These are phyloP conservation scores for Diorhabda carinulata DNA, from an alignment of 1,140 invertebrate species.

Conservation along the genomic window DNA sequence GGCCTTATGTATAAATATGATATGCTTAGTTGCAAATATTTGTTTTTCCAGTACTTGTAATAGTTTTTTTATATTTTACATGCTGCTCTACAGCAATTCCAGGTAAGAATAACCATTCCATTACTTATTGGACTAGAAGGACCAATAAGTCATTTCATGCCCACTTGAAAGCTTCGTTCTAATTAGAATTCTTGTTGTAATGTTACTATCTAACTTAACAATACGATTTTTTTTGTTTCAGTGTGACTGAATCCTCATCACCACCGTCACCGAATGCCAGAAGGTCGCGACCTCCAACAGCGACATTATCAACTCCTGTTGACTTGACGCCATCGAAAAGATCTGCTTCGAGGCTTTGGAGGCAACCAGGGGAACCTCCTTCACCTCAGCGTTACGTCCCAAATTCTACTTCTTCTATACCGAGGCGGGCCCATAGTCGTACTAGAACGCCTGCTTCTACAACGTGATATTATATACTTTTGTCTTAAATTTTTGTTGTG, in stretches of 20 bases:
- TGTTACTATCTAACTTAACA: background rate
- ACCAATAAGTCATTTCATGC: no score
- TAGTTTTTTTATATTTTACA: conserved; percentile 18
- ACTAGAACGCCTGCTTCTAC: conserved; percentile 27
- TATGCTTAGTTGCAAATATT: background rate
- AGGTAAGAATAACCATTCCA: conserved; percentile 5
- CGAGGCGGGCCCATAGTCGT: conserved; percentile 28
- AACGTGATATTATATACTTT: conserved; percentile 19
- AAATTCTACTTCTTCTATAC: conserved; percentile 20
- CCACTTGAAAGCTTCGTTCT: no score
- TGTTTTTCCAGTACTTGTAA: conserved; percentile 19
- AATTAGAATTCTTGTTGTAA: no score
- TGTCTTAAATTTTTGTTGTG: background rate
- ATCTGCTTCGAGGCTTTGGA: conserved; percentile 27
- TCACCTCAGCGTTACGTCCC: conserved; percentile 24
- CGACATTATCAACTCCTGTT: background rate
- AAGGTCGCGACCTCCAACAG: background rate
- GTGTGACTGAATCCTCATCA: conserved; percentile 33
- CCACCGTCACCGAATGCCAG: background rate
- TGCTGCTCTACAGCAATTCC: conserved; percentile 19
- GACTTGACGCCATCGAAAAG: conserved; percentile 8
- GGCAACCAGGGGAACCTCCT: conserved; percentile 33
- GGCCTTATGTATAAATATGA: conserved; percentile 7
- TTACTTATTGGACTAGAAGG: no score
- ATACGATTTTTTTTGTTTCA: conserved; percentile 25